Conservation (phyloP, 1,140 invertebrate genomes). For the Drosophila insularis region DNA sequence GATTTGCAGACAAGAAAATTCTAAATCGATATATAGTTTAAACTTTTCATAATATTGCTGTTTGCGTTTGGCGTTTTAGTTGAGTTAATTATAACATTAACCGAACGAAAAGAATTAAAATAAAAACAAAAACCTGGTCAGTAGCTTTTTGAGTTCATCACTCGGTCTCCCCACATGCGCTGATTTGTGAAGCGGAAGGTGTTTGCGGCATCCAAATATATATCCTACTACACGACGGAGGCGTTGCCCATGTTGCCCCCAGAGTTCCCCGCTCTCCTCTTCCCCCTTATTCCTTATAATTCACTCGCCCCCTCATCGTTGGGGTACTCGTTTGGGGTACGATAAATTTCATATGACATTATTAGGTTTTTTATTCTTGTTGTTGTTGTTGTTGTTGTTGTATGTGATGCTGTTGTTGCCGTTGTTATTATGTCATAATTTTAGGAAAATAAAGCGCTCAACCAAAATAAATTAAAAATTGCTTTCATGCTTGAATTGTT, state of each 20-base stretch:
- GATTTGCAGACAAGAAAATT: neutral
- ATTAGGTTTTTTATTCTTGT: slow-evolving; percentile 70
- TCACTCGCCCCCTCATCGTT: slow-evolving; percentile 18
- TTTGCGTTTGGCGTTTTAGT: neutral
- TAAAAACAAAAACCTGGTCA: slow-evolving; percentile 71
- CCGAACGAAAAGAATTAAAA: slow-evolving; percentile 28
- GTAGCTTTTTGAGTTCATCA: slow-evolving; percentile 22
- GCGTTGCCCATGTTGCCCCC: slow-evolving; percentile 40
- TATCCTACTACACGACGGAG: slow-evolving; percentile 37
- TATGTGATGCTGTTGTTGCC: slow-evolving; percentile 27
- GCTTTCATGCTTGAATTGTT: slow-evolving; percentile 78
- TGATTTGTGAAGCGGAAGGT: slow-evolving; percentile 79
- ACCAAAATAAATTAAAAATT: slow-evolving; percentile 82
- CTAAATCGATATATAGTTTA: neutral
- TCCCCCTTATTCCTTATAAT: neutral
- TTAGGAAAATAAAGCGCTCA: slow-evolving; percentile 79
- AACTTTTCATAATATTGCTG: neutral
- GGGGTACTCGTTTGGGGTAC: slow-evolving; percentile 61
- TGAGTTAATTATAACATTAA: slow-evolving; percentile 76
- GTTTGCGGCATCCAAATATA: slow-evolving; percentile 75
- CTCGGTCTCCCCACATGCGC: slow-evolving; percentile 25
- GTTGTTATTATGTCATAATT: slow-evolving; percentile 79
- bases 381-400: slow-evolving; percentile 29
- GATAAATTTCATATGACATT: slow-evolving; percentile 77
- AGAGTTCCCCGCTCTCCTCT: neutral